A percentile compares a stretch with the other conserved stretches of the same genome.
These are phyloP conservation scores for Poecilia wingei DNA, from an alignment of 2,797 vertebrate genomes.

Conservation along the genomic window DNA sequence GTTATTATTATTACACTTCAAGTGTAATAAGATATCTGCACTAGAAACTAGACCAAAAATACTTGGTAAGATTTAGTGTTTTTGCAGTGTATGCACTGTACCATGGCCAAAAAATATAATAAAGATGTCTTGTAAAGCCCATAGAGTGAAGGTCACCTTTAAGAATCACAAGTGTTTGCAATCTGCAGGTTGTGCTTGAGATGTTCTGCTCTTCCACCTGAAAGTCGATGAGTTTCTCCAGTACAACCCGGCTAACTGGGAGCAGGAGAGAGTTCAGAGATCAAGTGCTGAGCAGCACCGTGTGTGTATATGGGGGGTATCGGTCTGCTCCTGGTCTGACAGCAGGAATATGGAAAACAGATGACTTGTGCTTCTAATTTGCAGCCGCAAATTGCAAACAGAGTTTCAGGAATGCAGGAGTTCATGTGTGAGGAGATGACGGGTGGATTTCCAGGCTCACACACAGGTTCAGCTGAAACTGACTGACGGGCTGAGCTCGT, in stretches of 20 bases:
- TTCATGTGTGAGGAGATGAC: constrained; percentile 23
- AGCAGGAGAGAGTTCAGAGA: neutral
- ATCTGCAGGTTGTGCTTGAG: constrained; percentile 69
- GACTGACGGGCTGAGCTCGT: constrained; percentile 83
- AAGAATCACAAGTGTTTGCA: constrained; percentile 65
- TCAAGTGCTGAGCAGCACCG: neutral
- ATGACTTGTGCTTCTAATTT: constrained; percentile 99
- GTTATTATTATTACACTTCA: too few species aligned
- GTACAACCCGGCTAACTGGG: constrained; percentile 1
- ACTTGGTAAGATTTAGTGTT: too few species aligned
- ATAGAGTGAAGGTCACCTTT: neutral
- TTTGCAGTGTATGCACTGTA: too few species aligned
- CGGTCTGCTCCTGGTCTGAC: constrained; percentile 88
- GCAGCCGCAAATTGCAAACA: constrained; percentile 99
- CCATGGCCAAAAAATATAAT: too few species aligned
- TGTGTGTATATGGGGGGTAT: constrained; percentile 28
- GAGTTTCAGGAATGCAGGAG: constrained; percentile 94
- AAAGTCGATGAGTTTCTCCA: neutral
- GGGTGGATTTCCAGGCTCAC: neutral
- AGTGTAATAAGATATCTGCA: too few species aligned
- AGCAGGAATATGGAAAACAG: constrained; percentile 98
- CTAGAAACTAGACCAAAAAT: too few species aligned
- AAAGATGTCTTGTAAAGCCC: too few species aligned
- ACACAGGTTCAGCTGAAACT: neutral
- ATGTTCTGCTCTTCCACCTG: neutral